Percentiles rank a stretch among this genome's conserved stretches.
Evolutionary conservation across 1,140 invertebrate genomes (phyloP).

Genomic region (Harlomillsia oculata): DNA sequence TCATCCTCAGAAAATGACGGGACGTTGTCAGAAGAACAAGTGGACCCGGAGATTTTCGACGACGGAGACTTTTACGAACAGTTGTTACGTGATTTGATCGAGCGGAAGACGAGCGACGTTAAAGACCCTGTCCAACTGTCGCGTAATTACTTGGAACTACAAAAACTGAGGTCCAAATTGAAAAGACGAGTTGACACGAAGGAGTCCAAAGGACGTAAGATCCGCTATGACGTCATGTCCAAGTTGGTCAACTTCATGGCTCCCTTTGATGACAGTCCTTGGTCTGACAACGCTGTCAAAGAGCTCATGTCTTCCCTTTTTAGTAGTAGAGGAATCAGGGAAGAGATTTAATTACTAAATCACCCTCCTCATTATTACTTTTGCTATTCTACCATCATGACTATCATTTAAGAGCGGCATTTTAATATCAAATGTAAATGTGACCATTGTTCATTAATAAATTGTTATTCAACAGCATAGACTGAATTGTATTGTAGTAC

Average conservation of each 20-base stretch:
- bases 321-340: constrained; percentile 41
- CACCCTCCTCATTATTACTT: too few relatives aligned
- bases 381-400: too few relatives aligned
- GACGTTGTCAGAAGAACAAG: constrained; percentile 45
- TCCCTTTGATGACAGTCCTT: constrained; percentile 56
- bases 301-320: constrained; percentile 77
- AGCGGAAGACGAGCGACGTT: constrained; percentile 71
- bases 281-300: constrained; percentile 65
- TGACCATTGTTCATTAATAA: too few relatives aligned
- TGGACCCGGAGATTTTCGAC: constrained; percentile 82
- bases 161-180: constrained; percentile 79
- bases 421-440: too few relatives aligned
- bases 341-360: neutral
- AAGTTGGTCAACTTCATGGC: constrained; percentile 93
- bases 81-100: constrained; percentile 79
- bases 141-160: constrained; percentile 77
- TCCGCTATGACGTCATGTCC: constrained; percentile 80
- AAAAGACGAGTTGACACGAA: constrained; percentile 81
- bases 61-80: constrained; percentile 96
- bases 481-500: too few relatives aligned
- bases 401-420: too few relatives aligned
- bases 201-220: constrained; percentile 82
- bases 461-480: too few relatives aligned
- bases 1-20: constrained; percentile 29
- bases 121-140: constrained; percentile 70